Base-by-base conservation (phyloP, 2,888 invertebrate genomes). In the Tetragonisca angustula region DNA sequence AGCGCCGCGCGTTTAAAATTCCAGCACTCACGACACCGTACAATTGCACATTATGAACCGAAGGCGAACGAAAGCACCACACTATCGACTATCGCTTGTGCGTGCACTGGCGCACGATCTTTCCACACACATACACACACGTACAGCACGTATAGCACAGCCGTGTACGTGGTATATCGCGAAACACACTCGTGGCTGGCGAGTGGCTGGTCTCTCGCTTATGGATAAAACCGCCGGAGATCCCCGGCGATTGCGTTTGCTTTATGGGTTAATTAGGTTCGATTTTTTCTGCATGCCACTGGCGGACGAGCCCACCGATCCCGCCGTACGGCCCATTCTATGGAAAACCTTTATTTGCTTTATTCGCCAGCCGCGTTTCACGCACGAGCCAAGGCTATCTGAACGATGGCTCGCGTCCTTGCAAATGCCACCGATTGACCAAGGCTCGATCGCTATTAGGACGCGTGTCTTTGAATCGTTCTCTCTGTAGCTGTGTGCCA, bases 201-300 rank as follows among this genome's bases (percentile, higher is more conserved):
- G 72, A 73, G 79, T 74, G 74, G 79, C 83, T 73, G 75, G 67
- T 59, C 62, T 27, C 78, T 88, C 88, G 86, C 81, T 89, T 88
- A 89, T 89, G 89, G 89, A 73, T 84, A 89, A 89, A 83, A 73
- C 79, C 81, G 65, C 9, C 72, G 79, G 88, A 90, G 89, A 89
- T 91, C 85, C 71, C 75, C 75, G 76, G 81, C 85, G 89, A 91
- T 92, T 90, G 88, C 89, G 82, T 88, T 65, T 91, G 87, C 88
- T 92, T 92, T 92, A 93, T 91, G 92, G 91, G 91, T 92, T 92
- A 92, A 92, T 92, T 93, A 92, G 88, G 87, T 87, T 74, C n/a
- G 79, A 87, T 87, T 90, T 89, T 91, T 83, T 76, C 71, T 70
- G 76, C 80, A 82, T 82, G 77, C 80, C 64, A 69, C 77, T 49